Percentiles rank a stretch among this genome's conserved stretches.
phyloP scores from a whole-genome alignment of 2,888 invertebrate genomes.

The Acronicta aceris region DNA sequence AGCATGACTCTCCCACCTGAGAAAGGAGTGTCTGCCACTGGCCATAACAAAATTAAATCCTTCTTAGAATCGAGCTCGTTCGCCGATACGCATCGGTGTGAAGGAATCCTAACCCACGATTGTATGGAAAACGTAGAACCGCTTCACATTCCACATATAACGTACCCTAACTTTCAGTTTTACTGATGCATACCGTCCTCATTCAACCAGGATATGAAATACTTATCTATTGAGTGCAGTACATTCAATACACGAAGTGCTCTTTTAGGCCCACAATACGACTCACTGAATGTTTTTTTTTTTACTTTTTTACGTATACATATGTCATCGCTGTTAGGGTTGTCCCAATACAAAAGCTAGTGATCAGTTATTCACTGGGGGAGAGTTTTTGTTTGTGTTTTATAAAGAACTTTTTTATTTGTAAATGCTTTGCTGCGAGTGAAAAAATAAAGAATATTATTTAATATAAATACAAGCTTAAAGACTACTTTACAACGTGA shows the following conservation, averaged over 20 bases:
- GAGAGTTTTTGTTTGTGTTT: slow-evolving; percentile 26
- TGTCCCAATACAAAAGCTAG: slow-evolving; percentile 13
- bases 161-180: slow-evolving; percentile 61
- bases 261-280: slow-evolving; percentile 52
- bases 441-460: too few relatives aligned
- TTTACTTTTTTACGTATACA: slow-evolving; percentile 8
- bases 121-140: slow-evolving; percentile 42
- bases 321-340: slow-evolving; percentile 22
- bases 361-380: slow-evolving; percentile 20
- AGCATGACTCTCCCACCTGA: too few relatives aligned
- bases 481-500: too few relatives aligned
- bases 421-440: too few relatives aligned
- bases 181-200: slow-evolving; percentile 61
- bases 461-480: too few relatives aligned
- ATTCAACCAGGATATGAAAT: slow-evolving; percentile 60
- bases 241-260: slow-evolving; percentile 59
- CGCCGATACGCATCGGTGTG: slow-evolving; percentile 35
- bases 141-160: slow-evolving; percentile 47
- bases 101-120: slow-evolving; percentile 23
- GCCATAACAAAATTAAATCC: too few relatives aligned
- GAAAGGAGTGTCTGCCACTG: too few relatives aligned
- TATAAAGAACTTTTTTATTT: background rate
- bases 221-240: slow-evolving; percentile 71
- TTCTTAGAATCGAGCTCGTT: background rate
- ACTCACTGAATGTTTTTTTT: slow-evolving; percentile 30